Conservation (phyloP, 2,888 invertebrate species). For the Hypomecis punctinalis region DNA sequence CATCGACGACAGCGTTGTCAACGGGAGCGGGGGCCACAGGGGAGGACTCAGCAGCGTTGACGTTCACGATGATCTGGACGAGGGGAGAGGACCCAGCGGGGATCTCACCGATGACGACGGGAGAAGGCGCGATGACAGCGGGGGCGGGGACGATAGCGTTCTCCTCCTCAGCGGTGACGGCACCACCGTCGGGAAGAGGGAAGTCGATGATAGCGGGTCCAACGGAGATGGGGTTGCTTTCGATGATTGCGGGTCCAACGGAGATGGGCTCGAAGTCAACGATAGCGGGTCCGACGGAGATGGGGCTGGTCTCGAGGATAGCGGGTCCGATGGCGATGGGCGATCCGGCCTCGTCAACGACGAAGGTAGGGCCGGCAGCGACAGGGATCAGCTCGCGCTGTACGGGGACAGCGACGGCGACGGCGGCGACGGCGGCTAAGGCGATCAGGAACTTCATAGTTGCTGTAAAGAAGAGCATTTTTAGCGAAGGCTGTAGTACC, state of each 20-base stretch:
- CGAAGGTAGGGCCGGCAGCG: conserved; percentile 43
- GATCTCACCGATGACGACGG: conserved; percentile 37
- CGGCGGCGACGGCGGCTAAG: conserved; percentile 50
- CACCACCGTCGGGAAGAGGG: conserved; percentile 37
- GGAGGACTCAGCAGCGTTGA: conserved; percentile 44
- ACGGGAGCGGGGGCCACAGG: conserved; percentile 35
- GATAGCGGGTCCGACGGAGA: conserved; percentile 39
- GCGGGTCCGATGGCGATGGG: conserved; percentile 47
- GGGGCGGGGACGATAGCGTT: conserved; percentile 32
- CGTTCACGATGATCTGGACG: conserved; percentile 59
- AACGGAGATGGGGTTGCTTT: conserved; percentile 27
- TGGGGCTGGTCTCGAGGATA: conserved; percentile 34
- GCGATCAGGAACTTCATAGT: conserved; percentile 47
- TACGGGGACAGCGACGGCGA: conserved; percentile 45
- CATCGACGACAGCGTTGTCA: conserved; percentile 36
- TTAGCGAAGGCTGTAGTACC: background rate
- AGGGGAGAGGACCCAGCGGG: conserved; percentile 44
- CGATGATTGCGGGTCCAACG: conserved; percentile 33
- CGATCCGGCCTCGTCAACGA: conserved; percentile 35
- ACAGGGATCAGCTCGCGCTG: conserved; percentile 43
- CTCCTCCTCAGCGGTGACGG: conserved; percentile 28
- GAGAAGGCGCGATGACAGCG: conserved; percentile 33
- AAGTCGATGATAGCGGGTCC: conserved; percentile 34
- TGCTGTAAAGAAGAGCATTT: conserved; percentile 30
- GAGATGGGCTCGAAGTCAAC: conserved; percentile 54